Evolutionary conservation across 2,113 vertebrate species (phyloP).

Genomic region (Cynopterus brachyotis): DNA sequence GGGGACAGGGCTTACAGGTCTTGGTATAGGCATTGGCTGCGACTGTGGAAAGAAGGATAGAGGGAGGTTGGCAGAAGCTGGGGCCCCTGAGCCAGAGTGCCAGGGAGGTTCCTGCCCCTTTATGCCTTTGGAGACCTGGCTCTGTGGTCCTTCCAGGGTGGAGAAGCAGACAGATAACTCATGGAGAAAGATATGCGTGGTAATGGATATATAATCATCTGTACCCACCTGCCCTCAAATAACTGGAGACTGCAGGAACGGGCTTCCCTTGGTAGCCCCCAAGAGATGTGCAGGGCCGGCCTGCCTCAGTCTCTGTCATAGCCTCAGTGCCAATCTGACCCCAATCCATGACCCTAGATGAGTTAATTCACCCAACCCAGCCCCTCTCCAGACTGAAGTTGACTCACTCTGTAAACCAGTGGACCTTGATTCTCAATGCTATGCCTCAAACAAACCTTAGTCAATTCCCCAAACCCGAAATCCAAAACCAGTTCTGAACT

Average conservation of each 20-base stretch:
- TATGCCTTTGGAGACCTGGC: not conserved
- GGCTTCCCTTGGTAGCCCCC: not conserved
- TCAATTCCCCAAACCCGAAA: not conserved
- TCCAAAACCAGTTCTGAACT: not conserved
- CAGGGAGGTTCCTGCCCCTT: not conserved
- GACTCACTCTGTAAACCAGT: not conserved
- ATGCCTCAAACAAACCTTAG: not conserved
- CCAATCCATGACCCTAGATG: not conserved
- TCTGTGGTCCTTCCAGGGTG: not conserved
- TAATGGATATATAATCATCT: fast-evolving
- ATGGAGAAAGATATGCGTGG: not conserved
- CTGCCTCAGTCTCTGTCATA: not conserved
- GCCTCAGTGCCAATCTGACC: not conserved
- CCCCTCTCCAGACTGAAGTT: not conserved
- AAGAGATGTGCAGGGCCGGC: not conserved
- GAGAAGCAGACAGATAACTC: not conserved
- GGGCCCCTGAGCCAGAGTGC: not conserved
- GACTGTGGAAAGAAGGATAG: slow-evolving; percentile 39
- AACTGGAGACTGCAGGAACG: not conserved
- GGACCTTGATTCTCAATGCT: not conserved
- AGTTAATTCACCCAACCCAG: not conserved
- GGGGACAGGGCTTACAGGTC: not conserved
- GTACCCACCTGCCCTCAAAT: not conserved
- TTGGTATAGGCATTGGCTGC: not conserved
- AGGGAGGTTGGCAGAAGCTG: no score